Conservation (phyloP, 2,113 vertebrate genomes). For the Eulemur rufifrons region DNA sequence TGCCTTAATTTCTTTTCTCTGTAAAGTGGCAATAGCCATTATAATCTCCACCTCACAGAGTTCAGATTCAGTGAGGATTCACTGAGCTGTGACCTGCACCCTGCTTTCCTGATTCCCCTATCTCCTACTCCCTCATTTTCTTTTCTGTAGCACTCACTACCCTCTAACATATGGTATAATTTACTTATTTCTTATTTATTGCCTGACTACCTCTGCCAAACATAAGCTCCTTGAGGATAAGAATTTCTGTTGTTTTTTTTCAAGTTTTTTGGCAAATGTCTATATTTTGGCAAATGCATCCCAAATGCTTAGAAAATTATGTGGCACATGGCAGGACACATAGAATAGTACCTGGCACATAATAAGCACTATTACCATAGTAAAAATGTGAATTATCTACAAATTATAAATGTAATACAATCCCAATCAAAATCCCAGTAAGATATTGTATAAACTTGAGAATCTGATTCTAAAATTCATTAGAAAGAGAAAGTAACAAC, state of each 20-base stretch:
- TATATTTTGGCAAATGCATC: neutral
- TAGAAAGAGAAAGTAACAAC: conserved; percentile 13
- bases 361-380: neutral
- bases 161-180: neutral
- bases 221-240: neutral
- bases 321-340: neutral
- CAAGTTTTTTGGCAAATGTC: neutral
- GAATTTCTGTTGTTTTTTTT: neutral
- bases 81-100: neutral
- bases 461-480: conserved; percentile 8
- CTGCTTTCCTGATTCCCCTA: neutral
- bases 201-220: neutral
- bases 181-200: neutral
- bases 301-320: neutral
- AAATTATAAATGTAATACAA: conserved; percentile 8
- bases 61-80: neutral
- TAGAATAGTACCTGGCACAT: neutral
- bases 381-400: neutral
- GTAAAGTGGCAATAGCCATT: neutral
- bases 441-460: neutral
- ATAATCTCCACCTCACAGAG: neutral
- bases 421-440: neutral
- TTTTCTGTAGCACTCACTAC: neutral
- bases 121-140: neutral
- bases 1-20: neutral